phyloP scores from a whole-genome alignment of 2,888 invertebrate genomes.

The Aporophyla nigra region DNA sequence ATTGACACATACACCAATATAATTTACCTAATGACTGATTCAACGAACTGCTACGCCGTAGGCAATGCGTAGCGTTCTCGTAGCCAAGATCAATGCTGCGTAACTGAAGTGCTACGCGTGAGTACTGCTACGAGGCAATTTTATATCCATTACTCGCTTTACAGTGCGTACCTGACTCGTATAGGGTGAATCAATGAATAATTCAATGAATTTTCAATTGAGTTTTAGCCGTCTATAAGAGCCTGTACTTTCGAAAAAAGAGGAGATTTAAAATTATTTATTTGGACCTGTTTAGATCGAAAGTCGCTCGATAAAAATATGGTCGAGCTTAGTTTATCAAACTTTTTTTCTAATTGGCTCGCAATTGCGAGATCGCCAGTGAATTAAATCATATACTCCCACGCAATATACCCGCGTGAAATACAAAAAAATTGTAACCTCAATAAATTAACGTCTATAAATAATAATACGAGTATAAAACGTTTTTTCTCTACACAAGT shows the following conservation, averaged over 20 bases:
- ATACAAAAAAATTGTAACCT: background rate
- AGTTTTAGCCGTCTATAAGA: background rate
- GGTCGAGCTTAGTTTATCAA: no score
- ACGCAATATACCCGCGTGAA: no score
- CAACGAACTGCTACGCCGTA: slow-evolving; percentile 47
- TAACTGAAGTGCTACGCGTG: slow-evolving; percentile 53
- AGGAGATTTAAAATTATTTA: background rate
- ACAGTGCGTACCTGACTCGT: slow-evolving; percentile 29
- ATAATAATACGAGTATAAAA: no score
- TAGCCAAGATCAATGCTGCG: slow-evolving; percentile 50
- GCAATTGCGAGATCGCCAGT: background rate
- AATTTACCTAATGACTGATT: slow-evolving; percentile 18
- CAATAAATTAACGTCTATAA: background rate
- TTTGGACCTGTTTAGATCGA: background rate
- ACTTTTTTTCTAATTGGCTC: background rate
- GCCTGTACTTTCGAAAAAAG: background rate
- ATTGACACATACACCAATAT: slow-evolving; percentile 6
- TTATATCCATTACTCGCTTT: slow-evolving; percentile 54
- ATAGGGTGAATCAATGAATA: slow-evolving; percentile 21
- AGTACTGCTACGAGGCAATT: slow-evolving; percentile 55
- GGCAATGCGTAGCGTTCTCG: slow-evolving; percentile 42
- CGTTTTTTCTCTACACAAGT: no score
- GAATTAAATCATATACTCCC: background rate
- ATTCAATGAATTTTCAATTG: slow-evolving; percentile 29
- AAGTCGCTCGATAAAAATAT: background rate